Percentiles rank a stretch among this genome's conserved stretches.
Evolutionary conservation across 2,797 vertebrate species (phyloP).

Genomic region (Ambastaia sidthimunki): DNA sequence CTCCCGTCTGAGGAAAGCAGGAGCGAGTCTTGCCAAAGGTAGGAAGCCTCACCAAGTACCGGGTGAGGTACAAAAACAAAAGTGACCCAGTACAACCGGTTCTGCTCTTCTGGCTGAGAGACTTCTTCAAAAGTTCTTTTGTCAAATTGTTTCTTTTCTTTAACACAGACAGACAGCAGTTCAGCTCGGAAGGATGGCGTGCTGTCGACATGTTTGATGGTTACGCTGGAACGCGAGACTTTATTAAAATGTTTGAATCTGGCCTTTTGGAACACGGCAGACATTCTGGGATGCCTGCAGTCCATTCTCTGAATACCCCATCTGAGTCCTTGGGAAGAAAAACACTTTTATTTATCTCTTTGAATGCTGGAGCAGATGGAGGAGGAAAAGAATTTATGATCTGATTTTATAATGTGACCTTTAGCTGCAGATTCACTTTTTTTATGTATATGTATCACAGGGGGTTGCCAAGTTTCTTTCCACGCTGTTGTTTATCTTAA

Average conservation of each 20-base stretch:
- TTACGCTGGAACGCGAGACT: not conserved
- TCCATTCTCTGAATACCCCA: slow-evolving; percentile 17
- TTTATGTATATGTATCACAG: slow-evolving; percentile 10
- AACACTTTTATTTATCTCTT: slow-evolving; percentile 30
- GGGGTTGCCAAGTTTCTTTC: not conserved
- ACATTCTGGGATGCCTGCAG: not conserved
- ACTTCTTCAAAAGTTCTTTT: slow-evolving; percentile 19
- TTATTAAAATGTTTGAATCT: slow-evolving; percentile 25
- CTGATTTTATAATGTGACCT: slow-evolving; percentile 18
- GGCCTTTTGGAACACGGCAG: slow-evolving; percentile 12
- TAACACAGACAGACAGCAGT: not conserved
- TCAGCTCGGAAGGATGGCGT: slow-evolving; percentile 9
- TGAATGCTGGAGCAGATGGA: slow-evolving; percentile 38
- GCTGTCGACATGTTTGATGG: slow-evolving; percentile 7
- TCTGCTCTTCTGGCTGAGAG: slow-evolving; percentile 44
- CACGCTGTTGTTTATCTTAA: slow-evolving; percentile 5
- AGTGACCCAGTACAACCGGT: slow-evolving; percentile 69
- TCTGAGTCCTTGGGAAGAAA: slow-evolving; percentile 24
- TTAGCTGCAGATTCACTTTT: slow-evolving; percentile 4
- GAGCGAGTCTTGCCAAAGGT: slow-evolving; percentile 59
- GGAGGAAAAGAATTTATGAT: slow-evolving; percentile 34
- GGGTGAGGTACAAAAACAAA: slow-evolving; percentile 62
- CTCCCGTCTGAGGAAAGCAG: slow-evolving; percentile 59
- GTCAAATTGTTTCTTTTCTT: slow-evolving; percentile 17
- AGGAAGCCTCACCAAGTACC: slow-evolving; percentile 58